Base-by-base conservation (phyloP, 1,140 invertebrate species). In the Dryas iulia region DNA sequence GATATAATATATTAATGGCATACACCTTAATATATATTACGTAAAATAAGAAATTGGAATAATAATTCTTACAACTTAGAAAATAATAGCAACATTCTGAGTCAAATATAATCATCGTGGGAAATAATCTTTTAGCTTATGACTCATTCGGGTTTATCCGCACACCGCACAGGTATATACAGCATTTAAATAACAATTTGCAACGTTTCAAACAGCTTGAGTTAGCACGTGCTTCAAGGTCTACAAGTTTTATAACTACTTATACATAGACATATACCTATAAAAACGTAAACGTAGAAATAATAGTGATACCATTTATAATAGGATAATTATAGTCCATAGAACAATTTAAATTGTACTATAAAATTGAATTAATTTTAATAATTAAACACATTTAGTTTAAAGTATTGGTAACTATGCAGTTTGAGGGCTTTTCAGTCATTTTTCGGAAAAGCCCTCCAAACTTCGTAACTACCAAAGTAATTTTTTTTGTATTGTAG, bases 91-190 rank as follows among this genome's bases (percentile, higher is more conserved):
- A 39, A 2, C 12, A 39, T 14, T 39, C 33, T 14, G n/a, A 21
- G 7, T 47, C 18, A 47, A 21, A 47, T 14, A 1, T 1, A 14
- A 8, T n/a, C 39, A 8, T 47, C 39, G 39, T 10, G 39, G 21
- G 39, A 47, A 47, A 47, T 47, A 47, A 47, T 47, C 18, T 47
- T 47, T 47, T 47, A 18, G 35, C 14, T 47, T 21, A 47, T 47
- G 39, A 47, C 10, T 47, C 39, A 47, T 21, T 47, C 21, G 65
- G 65, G 65, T 66, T 66, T 66, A 66, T 35, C 58, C 65, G 26
- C n/a, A 23, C 35, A 21, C 24, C 31, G 12, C n/a, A 54, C 21
- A 66, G 39, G 25, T 47, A 47, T 10, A 47, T 47, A 21, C 39
- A 8, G 53, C 24, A 47, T 59, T 66, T 59, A 59, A 66, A 66